Percentiles rank a stretch among this genome's conserved stretches.
Conservation (phyloP, 2,113 vertebrate genomes). For the Chloebia gouldiae region DNA sequence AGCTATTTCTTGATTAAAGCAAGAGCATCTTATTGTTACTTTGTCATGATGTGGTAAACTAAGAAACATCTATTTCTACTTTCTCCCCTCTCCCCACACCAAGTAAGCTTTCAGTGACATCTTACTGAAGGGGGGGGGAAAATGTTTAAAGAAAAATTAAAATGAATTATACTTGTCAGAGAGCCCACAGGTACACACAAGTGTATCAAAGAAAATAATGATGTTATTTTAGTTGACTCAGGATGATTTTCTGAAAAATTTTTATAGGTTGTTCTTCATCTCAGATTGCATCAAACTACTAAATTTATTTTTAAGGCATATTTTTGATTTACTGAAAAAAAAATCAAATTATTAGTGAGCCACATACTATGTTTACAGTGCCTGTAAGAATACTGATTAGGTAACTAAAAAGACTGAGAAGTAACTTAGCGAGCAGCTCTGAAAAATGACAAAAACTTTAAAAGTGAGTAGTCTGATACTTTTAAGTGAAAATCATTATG, state of each 20-base stretch:
- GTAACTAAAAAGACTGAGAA: not conserved
- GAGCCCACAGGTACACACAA: not conserved
- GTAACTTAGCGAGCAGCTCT: not conserved
- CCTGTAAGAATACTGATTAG: not conserved
- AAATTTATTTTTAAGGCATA: not conserved
- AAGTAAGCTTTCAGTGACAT: not conserved
- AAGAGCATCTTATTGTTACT: not conserved
- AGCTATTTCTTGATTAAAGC: not conserved
- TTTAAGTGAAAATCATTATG: not conserved
- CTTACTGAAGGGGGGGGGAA: fast-evolving
- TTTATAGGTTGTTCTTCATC: not conserved
- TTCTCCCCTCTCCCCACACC: not conserved
- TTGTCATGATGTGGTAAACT: not conserved
- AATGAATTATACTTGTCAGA: not conserved
- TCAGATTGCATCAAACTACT: not conserved
- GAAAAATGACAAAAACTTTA: not conserved
- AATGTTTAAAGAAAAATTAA: not conserved
- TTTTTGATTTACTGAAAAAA: not conserved
- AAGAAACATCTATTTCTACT: not conserved
- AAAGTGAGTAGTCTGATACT: not conserved
- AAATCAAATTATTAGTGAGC: not conserved
- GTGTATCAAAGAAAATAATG: not conserved
- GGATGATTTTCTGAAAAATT: not conserved
- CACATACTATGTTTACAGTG: not conserved
- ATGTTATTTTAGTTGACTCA: not conserved